Base-by-base conservation (phyloP, 2,888 invertebrate species). In the Petrolisthes manimaculis region DNA sequence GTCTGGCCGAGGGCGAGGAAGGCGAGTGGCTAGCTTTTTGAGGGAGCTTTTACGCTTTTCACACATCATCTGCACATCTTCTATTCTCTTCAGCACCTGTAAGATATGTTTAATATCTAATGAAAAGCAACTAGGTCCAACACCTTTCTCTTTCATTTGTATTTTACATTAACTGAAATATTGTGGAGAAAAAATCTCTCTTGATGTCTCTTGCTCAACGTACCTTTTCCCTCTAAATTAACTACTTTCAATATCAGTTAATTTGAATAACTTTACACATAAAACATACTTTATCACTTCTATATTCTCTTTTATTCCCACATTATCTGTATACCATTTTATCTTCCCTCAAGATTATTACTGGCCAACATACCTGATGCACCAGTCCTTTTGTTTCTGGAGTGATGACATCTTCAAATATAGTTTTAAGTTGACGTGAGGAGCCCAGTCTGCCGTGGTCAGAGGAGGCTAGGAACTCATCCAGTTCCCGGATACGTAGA, bases 11-110 rank as follows among this genome's bases (percentile, higher is more conserved):
- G 97, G 96, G 88, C 96, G 94, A 88, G 95, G 86, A 56, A 91
- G 91, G 79, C 92, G 92, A 5, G 91, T 90, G 24, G 92, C 92
- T 74, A 93, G 91, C 86, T 92, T 92, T 90, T 92, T 92, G 71
- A 93, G 92, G 82, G 92, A 92, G 67, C 92, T 92, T 89, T 92
- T 92, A 92, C 97, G 95, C 93, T 97, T 97, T 90, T 97, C 96
- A 93, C 97, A 97, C 97, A 98, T 97, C 92, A 96, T 94, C 93
- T 96, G 96, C 2, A 99, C 97, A 94, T 99, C 98, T 93, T 98
- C 97, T 92, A 98, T 97, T 92, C 98, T 95, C 94, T 98, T 97
- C 80, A 97, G 94, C 91, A 98, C 97, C 97, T 98, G 93, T 5
- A 90, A 84, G n/a, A 18, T 9, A 77, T 74, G 75, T 24, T 37